Base-by-base conservation (phyloP, 1,140 invertebrate species). In the Aphelenchoides fujianensis region DNA sequence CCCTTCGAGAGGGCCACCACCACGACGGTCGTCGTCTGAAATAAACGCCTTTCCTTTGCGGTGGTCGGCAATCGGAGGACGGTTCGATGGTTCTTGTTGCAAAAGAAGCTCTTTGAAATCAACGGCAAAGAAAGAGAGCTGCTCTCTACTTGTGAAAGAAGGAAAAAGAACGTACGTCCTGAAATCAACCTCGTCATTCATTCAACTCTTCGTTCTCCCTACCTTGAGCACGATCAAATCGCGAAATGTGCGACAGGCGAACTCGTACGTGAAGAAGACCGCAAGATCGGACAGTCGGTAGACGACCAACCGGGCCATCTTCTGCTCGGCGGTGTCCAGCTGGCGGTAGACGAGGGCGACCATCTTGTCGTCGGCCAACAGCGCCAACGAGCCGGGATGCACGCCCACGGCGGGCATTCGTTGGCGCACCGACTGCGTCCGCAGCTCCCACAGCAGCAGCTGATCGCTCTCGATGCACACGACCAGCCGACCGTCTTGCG, bases 381-480 rank as follows among this genome's bases (percentile, higher is more conserved):
- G 87, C 0, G 91, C 88, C 2, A 98, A 86, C n/a, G n/a, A n/a
- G n/a, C n/a, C n/a, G 84, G 96, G 93, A 71, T 91, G 90, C 2
- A 96, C 90, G 2, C 92, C 90, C 7, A 89, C 89, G 82, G 95
- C 91, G 77, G 91, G 90, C 79, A 92, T 90, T 86, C 84, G 31
- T 48, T 74, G 69, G 12, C 80, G 34, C 0, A 94, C 93, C 85
- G 91, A 89, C 74, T 91, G 90, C 0, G 90, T 91, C 36, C 89
- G 86, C n/a, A 92, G 88, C 78, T 94, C 91, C 95, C 95, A 98
- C 30, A 97, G 89, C 0, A 97, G 85, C 30, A 97, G 88, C 80
- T 92, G 92, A 0, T 93, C 94, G 0, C 93, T 95, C 84, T 97
- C 95, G 0, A 92, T 91, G 0, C 92, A 93, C 12, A 95, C 87